Conservation (phyloP, 2,113 vertebrate genomes). For the Myxocyprinus asiaticus region DNA sequence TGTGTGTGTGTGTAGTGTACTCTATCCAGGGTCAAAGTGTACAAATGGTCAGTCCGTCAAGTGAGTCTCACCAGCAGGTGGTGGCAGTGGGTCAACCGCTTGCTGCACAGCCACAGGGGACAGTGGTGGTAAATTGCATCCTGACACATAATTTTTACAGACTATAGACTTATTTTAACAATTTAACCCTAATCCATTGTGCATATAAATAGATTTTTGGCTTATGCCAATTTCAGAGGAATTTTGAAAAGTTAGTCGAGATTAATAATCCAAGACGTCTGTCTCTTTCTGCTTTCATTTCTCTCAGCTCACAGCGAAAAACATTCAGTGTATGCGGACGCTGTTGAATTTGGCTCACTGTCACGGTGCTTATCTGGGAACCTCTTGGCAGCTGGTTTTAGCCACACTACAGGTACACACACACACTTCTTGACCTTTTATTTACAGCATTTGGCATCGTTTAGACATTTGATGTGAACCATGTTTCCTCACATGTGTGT, state of each 20-base stretch:
- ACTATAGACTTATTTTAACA: no score
- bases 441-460: not conserved
- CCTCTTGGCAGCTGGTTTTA: constrained; percentile 96
- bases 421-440: no score
- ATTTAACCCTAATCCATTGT: no score
- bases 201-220: no score
- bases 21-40: constrained; percentile 97
- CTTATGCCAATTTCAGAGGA: no score
- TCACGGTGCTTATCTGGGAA: constrained; percentile 92
- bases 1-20: constrained; percentile 78
- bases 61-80: constrained; percentile 98
- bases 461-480: not conserved
- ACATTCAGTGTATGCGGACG: constrained; percentile 98
- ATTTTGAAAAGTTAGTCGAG: no score
- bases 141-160: no score
- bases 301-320: constrained; percentile 93
- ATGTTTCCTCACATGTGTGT: not conserved
- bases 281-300: not conserved
- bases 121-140: constrained; percentile 87
- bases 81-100: constrained; percentile 98
- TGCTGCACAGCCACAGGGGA: constrained; percentile 92
- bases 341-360: constrained; percentile 95
- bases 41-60: constrained; percentile 97
- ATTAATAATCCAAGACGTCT: not conserved
- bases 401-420: constrained; percentile 92